Evolutionary conservation across 2,888 invertebrate species (phyloP), one percentile per base, ranked within the genome.

Genomic region (Diloba caeruleocephala): DNA sequence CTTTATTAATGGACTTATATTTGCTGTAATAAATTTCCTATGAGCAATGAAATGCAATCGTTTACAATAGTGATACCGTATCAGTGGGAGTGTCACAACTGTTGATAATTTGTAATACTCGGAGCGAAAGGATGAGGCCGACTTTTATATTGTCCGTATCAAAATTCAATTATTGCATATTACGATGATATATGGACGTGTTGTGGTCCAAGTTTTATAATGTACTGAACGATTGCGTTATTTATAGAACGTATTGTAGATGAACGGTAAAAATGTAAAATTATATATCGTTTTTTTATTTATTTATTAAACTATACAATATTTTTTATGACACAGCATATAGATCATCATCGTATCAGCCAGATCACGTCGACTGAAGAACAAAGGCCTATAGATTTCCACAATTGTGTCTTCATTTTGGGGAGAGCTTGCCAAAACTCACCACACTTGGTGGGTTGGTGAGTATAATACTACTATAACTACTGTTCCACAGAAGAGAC

Each of bases 121-220:
- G 33, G 37, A 39, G 34, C n/a, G 36, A 52, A 51, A 50, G 43
- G 52, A 67, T 57, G 41, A 44, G 33, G 36, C 45, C 42, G 38
- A 26, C 31, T 10, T 25, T 23, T 45, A 33, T 29, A 31, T 50
- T 49, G 59, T 58, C 26, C 42, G 71, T 76, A 76, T 76, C 71
- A 38, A 58, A 53, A 61, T 70, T 70, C 59, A 70, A 68, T 77
- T 56, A 64, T 54, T 54, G 54, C 36, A 56, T 28, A 50, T 53
- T 48, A 42, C 13, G 17, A 58, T 55, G 44, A 69, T 65, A 62
- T 69, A 62, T 52, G 32, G 52, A 36, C 17, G 28, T 62, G 69
- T 69, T 71, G 38, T 69, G 58, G 9, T 59, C 26, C 5, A 31
- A 23, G 28, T 50, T 37, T 36, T 42, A 28, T 49, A 48, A 50